phyloP scores from a whole-genome alignment of 2,888 invertebrate species.

The Trissolcus brochymenae region DNA sequence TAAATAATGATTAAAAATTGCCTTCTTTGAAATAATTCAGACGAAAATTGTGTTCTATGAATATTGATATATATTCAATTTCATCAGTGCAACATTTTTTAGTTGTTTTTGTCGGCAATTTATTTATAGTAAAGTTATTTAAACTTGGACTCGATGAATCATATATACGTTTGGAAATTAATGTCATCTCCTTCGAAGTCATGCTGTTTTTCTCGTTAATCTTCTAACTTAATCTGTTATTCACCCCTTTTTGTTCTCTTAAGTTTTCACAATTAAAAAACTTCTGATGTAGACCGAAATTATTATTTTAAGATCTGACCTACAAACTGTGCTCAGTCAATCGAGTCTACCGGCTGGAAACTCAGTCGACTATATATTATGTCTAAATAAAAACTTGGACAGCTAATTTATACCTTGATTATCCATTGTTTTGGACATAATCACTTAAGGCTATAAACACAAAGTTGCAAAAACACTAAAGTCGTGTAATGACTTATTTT shows the following conservation, averaged over 20 bases:
- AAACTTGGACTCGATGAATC: slow-evolving; percentile 3
- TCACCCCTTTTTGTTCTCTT: slow-evolving; percentile 6
- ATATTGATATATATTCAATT: too few relatives aligned
- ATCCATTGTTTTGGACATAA: too few relatives aligned
- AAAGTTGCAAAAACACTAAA: too few relatives aligned
- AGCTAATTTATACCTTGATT: too few relatives aligned
- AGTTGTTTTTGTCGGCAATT: not conserved
- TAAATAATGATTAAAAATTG: too few relatives aligned
- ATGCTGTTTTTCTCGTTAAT: slow-evolving; percentile 7
- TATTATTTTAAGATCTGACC: slow-evolving; percentile 19
- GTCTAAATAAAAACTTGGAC: too few relatives aligned
- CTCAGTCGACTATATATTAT: too few relatives aligned
- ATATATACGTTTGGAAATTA: slow-evolving; percentile 3
- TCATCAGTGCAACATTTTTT: not conserved
- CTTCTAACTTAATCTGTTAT: slow-evolving; percentile 14
- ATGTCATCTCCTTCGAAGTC: not conserved
- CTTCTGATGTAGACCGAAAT: slow-evolving; percentile 4
- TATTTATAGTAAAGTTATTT: slow-evolving; percentile 3
- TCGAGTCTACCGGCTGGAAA: not conserved
- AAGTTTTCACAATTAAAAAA: slow-evolving; percentile 11
- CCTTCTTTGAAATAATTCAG: too few relatives aligned
- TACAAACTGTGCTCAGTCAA: slow-evolving; percentile 21
- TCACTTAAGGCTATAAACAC: too few relatives aligned
- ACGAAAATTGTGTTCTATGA: too few relatives aligned
- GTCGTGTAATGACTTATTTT: too few relatives aligned